Conservation (phyloP, 2,888 invertebrate species). For the Spicauda simplicius region DNA sequence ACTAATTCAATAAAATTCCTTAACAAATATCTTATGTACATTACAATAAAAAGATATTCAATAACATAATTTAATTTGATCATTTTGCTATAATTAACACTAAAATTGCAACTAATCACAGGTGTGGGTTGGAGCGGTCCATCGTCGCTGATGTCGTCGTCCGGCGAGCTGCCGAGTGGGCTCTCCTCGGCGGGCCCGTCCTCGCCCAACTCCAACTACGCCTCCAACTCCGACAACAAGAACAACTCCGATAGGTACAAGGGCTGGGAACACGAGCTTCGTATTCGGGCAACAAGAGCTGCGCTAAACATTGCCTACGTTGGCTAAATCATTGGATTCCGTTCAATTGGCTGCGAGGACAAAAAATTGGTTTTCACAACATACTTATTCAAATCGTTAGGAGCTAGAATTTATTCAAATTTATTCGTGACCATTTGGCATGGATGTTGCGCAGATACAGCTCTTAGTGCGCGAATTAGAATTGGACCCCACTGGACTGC, state of each 20-base stretch:
- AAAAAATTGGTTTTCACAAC: no score
- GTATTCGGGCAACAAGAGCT: not conserved
- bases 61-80: no score
- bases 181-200: slow-evolving; percentile 92
- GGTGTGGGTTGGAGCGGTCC: slow-evolving; percentile 93
- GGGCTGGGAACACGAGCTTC: no score
- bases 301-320: not conserved
- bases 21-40: no score
- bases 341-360: no score
- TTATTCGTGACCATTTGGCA: not conserved
- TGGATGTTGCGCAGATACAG: not conserved
- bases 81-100: no score
- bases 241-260: slow-evolving; percentile 68
- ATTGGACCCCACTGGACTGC: not conserved
- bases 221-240: slow-evolving; percentile 55
- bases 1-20: no score
- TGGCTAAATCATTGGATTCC: no score
- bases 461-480: not conserved
- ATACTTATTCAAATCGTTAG: no score
- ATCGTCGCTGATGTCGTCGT: slow-evolving; percentile 89
- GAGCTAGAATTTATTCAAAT: no score
- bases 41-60: no score
- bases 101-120: slow-evolving; percentile 42
- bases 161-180: slow-evolving; percentile 79
- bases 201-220: slow-evolving; percentile 89